Evolutionary conservation across 2,888 invertebrate species (phyloP).

Genomic region (Macrosiphum euphorbiae): DNA sequence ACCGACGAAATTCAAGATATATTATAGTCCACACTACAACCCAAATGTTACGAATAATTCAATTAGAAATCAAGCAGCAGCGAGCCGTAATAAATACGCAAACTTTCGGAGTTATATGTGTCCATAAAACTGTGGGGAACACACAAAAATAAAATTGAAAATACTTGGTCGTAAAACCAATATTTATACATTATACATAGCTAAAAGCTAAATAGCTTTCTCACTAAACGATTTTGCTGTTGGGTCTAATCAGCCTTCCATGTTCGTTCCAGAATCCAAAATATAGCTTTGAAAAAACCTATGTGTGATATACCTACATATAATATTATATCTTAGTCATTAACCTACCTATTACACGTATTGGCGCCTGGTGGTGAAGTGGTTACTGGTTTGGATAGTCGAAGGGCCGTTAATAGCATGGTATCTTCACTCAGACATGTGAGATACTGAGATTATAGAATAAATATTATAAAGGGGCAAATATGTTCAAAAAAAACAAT

Average conservation of each 20-base stretch:
- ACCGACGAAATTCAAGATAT: background rate
- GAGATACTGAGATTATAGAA: too few species aligned
- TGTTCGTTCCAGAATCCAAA: background rate
- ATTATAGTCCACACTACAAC: background rate
- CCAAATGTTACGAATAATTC: background rate
- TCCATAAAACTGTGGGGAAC: background rate
- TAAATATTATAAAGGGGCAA: too few species aligned
- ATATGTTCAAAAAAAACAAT: too few species aligned
- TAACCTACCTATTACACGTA: too few species aligned
- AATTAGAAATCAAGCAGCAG: background rate
- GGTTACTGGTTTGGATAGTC: too few species aligned
- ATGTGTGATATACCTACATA: background rate
- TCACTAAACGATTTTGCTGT: background rate
- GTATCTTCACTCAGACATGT: too few species aligned
- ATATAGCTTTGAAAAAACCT: background rate
- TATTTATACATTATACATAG: background rate
- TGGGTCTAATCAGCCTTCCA: background rate
- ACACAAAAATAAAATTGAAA: background rate
- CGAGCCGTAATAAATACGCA: slow-evolving; percentile 12
- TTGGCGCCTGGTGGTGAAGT: too few species aligned
- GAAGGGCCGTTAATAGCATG: too few species aligned
- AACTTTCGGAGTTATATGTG: background rate
- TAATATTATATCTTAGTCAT: background rate
- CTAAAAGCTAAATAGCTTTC: background rate
- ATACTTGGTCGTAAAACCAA: background rate